phyloP scores from a whole-genome alignment of 1,140 invertebrate genomes.

The Zaprionus gabonicus region DNA sequence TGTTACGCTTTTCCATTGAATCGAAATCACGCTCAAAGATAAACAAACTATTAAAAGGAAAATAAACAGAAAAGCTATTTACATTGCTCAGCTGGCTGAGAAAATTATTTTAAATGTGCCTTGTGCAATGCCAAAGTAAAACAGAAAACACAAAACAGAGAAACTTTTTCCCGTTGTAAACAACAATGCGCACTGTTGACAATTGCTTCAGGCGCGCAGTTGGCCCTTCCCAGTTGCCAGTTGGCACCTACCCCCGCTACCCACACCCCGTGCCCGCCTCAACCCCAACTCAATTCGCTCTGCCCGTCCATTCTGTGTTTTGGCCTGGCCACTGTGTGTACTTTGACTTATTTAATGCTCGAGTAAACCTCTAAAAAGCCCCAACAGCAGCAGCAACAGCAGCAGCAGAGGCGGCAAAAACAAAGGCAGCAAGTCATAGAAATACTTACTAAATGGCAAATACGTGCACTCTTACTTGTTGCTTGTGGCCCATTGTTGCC shows the following conservation, averaged over 20 bases:
- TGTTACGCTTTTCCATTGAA: not conserved
- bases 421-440: conserved; percentile 71
- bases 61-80: conserved; percentile 48
- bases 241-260: conserved; percentile 4
- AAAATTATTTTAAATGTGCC: conserved; percentile 66
- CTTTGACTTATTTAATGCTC: conserved; percentile 78
- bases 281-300: conserved; percentile 6
- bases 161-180: conserved; percentile 71
- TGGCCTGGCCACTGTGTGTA: conserved; percentile 35
- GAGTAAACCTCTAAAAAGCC: conserved; percentile 70
- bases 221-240: conserved; percentile 15
- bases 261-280: not conserved
- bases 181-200: conserved; percentile 74
- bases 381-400: conserved; percentile 24
- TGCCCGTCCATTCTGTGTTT: not conserved
- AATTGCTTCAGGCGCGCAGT: conserved; percentile 63
- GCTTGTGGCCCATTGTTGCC: conserved; percentile 42
- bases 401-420: conserved; percentile 38
- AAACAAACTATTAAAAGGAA: conserved; percentile 25
- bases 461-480: conserved; percentile 77
- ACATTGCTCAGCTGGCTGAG: conserved; percentile 51
- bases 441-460: conserved; percentile 77
- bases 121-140: conserved; percentile 57
- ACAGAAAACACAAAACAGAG: conserved; percentile 54
- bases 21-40: conserved; percentile 8